Base-by-base conservation (phyloP, 2,888 invertebrate species). In the Synanthedon myopaeformis region DNA sequence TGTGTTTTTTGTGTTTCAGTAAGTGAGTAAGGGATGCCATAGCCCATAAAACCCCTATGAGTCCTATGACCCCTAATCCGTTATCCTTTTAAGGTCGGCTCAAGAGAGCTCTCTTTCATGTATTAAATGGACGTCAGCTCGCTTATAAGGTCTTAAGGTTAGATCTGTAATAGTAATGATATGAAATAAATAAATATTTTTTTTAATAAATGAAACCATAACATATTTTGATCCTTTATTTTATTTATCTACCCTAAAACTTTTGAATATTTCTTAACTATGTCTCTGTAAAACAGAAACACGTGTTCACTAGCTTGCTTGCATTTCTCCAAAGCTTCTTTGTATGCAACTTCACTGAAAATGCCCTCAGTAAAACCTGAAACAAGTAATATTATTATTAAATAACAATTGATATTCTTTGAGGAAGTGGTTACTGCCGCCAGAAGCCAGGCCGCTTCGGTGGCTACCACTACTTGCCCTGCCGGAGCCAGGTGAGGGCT, bases 221-320 rank as follows among this genome's bases (percentile, higher is more conserved):
- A 45, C 5, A 8, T 35, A 45, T 13, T 45, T 5, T 45, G 10
- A 35, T 10, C 13, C n/a, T 4, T 42, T 42, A 45, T 45, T 45
- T 45, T 13, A 45, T 45, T 45, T 45, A 45, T 45, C 14, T 60
- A 73, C 64, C 72, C 72, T 51, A 86, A 74, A 52, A 82, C 76
- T 14, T 69, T 68, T 3, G 88, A 87, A 76, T 91, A 91, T 67
- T 90, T 90, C 57, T 74, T 84, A 49, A 92, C 90, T 56, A 91
- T 82, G 54, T 90, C 89, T 63, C 92, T 89, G 73, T 93, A 95
- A 87, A 93, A 95, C 42, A 89, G 80, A 74, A 96, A 95, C 42
- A 95, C 85, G 52, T 90, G 79, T 56, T 89, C 87, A 74, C 92
- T 92, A 51, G 92, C 92, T 45, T 89, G 82, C 56, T 90, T 90